A percentile compares a stretch with the other conserved stretches of the same genome.
These are phyloP conservation scores for Neelides folsomi DNA, from an alignment of 2,888 invertebrate genomes.

Conservation along the genomic window DNA sequence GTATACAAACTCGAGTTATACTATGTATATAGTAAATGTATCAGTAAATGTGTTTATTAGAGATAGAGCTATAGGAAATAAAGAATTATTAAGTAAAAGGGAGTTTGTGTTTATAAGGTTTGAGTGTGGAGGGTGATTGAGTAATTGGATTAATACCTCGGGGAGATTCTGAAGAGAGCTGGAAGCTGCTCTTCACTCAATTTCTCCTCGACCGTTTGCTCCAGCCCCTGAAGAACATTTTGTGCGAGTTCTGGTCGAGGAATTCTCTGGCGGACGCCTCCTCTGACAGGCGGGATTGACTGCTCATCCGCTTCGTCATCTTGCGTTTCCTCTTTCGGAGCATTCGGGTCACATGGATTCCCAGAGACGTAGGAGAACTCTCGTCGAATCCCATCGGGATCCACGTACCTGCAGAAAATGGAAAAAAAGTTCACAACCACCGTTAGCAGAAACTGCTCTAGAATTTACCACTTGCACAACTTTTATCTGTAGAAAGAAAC, in stretches of 20 bases:
- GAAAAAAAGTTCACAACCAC: too few relatives aligned
- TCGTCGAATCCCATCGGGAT: conserved; percentile 71
- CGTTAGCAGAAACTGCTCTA: background rate
- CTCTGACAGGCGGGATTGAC: conserved; percentile 41
- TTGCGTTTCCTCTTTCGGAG: conserved; percentile 54
- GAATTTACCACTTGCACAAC: background rate
- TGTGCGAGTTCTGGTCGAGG: conserved; percentile 25
- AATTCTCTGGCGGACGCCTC: conserved; percentile 27
- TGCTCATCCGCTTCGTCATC: conserved; percentile 44
- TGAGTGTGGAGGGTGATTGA: background rate
- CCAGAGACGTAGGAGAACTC: conserved; percentile 77
- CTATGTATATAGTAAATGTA: too few relatives aligned
- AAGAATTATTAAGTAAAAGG: too few relatives aligned
- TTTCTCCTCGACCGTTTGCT: conserved; percentile 33
- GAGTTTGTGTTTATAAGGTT: too few relatives aligned
- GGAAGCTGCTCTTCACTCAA: conserved; percentile 30
- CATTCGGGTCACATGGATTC: conserved; percentile 72
- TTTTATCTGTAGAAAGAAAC: too few relatives aligned
- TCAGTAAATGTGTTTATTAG: too few relatives aligned
- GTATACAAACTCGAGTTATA: too few relatives aligned
- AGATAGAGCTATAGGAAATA: too few relatives aligned
- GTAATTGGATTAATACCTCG: conserved; percentile 12
- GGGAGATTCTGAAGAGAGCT: conserved; percentile 21
- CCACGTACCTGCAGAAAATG: conserved; percentile 46
- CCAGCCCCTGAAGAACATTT: conserved; percentile 28